Percentiles rank a stretch among this genome's conserved stretches.
phyloP scores from a whole-genome alignment of 2,888 invertebrate genomes.

The Sylvicola cinctus region DNA sequence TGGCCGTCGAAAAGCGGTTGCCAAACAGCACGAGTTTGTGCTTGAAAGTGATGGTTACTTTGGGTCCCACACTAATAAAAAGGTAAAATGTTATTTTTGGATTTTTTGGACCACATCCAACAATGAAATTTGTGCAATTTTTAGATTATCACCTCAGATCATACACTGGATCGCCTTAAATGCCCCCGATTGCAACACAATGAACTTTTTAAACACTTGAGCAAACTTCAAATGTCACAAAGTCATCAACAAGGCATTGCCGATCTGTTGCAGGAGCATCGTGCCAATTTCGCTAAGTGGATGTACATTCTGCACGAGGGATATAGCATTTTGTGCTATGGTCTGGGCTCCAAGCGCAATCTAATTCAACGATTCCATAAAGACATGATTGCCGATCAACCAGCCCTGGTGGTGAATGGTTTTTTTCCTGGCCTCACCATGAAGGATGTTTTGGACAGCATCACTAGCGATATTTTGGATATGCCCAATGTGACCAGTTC shows the following conservation, averaged over 20 bases:
- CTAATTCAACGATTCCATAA: slow-evolving; percentile 57
- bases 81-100: slow-evolving; percentile 17
- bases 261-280: slow-evolving; percentile 34
- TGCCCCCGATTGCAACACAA: slow-evolving; percentile 49
- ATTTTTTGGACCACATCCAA: not conserved
- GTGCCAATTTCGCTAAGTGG: slow-evolving; percentile 48
- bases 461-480: slow-evolving; percentile 47
- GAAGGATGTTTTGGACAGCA: slow-evolving; percentile 58
- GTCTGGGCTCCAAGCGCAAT: slow-evolving; percentile 71
- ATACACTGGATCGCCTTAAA: slow-evolving; percentile 53
- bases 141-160: slow-evolving; percentile 50
- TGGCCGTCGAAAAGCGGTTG: slow-evolving; percentile 13
- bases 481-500: slow-evolving; percentile 35
- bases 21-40: slow-evolving; percentile 27
- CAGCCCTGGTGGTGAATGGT: slow-evolving; percentile 71
- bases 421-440: slow-evolving; percentile 79
- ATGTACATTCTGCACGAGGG: slow-evolving; percentile 53
- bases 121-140: slow-evolving; percentile 10
- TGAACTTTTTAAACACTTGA: slow-evolving; percentile 35
- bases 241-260: slow-evolving; percentile 37
- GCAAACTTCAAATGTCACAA: slow-evolving; percentile 27
- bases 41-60: slow-evolving; percentile 50
- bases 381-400: slow-evolving; percentile 33
- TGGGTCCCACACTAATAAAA: slow-evolving; percentile 36
- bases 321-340: slow-evolving; percentile 70